Evolutionary conservation across 1,140 invertebrate genomes (phyloP).

Genomic region (Drosophila leontia): DNA sequence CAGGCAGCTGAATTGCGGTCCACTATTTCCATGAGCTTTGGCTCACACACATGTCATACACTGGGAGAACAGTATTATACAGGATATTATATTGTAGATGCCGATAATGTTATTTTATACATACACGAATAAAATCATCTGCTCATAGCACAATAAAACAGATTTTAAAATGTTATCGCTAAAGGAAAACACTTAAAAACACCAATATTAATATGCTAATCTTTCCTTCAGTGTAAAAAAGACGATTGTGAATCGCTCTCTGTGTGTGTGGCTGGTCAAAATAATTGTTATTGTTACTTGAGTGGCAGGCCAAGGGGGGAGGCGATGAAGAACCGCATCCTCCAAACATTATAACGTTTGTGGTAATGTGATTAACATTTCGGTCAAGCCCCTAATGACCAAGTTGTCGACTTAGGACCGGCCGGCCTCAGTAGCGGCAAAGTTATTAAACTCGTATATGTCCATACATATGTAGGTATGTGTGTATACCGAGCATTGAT

Average conservation of each 20-base stretch:
- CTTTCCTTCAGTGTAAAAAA: constrained; percentile 14
- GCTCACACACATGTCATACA: constrained; percentile 9
- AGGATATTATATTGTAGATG: background rate
- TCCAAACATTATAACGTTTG: constrained; percentile 78
- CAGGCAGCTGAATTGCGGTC: constrained; percentile 72
- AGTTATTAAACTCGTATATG: constrained; percentile 75
- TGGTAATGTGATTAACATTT: constrained; percentile 83
- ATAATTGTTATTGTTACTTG: constrained; percentile 81
- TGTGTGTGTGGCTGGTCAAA: constrained; percentile 48
- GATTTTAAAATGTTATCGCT: background rate
- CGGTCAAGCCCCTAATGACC: constrained; percentile 74
- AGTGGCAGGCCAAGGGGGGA: constrained; percentile 30
- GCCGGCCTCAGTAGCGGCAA: constrained; percentile 30
- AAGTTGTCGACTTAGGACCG: constrained; percentile 50
- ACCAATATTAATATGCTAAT: background rate
- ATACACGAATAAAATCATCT: too few relatives aligned
- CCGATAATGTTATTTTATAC: background rate
- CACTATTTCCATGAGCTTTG: constrained; percentile 66
- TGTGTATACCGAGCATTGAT: constrained; percentile 56
- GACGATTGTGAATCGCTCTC: background rate
- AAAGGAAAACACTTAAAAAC: background rate
- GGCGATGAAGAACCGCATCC: constrained; percentile 43
- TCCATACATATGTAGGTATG: background rate
- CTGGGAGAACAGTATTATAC: background rate
- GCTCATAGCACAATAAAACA: too few relatives aligned